Evolutionary conservation across 2,888 invertebrate genomes (phyloP).

Genomic region (Phalangium opilio): DNA sequence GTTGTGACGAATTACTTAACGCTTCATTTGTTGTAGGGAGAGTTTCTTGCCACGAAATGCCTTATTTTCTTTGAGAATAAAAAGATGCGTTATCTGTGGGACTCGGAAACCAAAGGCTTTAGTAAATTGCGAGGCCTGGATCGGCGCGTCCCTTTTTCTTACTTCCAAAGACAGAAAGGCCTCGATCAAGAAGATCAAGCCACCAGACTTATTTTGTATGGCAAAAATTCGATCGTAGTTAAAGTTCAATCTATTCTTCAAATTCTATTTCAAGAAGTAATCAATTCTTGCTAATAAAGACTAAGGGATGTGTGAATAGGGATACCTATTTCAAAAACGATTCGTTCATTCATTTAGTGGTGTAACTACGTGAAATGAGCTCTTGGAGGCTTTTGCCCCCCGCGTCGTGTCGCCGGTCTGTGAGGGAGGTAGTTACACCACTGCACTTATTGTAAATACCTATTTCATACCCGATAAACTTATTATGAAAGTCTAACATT

Average conservation of each 20-base stretch:
- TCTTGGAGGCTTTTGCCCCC: too few relatives aligned
- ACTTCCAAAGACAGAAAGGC: slow-evolving; percentile 42
- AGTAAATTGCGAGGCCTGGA: slow-evolving; percentile 55
- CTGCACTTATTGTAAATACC: too few relatives aligned
- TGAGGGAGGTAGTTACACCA: too few relatives aligned
- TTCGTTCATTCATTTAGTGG: too few relatives aligned
- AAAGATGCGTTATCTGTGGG: slow-evolving; percentile 69
- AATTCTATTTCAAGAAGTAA: slow-evolving; percentile 48
- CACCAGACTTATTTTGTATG: slow-evolving; percentile 58
- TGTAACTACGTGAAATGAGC: too few relatives aligned
- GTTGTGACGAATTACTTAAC: too few relatives aligned
- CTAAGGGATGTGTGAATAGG: too few relatives aligned
- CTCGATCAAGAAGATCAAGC: background rate
- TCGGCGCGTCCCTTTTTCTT: slow-evolving; percentile 43
- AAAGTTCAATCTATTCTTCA: slow-evolving; percentile 16
- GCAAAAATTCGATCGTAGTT: slow-evolving; percentile 65
- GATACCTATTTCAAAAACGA: too few relatives aligned
- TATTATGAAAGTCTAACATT: too few relatives aligned
- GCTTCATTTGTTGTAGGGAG: slow-evolving; percentile 20
- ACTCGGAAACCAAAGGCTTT: slow-evolving; percentile 44
- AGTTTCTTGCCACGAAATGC: slow-evolving; percentile 34
- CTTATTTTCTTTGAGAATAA: slow-evolving; percentile 61
- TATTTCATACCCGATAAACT: too few relatives aligned
- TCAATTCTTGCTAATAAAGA: too few relatives aligned
- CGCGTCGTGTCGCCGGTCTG: too few relatives aligned